These are phyloP conservation scores for Probosciger aterrimus DNA, from an alignment of 2,113 vertebrate species.

Conservation along the genomic window DNA sequence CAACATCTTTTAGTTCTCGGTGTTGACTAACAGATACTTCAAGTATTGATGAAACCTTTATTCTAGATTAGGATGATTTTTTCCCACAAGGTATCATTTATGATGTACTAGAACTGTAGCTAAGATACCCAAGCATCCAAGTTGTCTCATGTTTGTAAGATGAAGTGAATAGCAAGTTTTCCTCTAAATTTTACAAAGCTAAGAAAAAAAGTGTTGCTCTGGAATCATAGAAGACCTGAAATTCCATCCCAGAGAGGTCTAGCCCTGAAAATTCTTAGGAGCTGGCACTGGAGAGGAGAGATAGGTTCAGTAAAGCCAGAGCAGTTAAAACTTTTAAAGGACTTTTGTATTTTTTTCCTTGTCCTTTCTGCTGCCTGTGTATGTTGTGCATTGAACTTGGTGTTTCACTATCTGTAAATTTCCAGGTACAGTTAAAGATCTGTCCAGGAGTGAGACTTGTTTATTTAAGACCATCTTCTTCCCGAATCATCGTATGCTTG, in stretches of 20 bases:
- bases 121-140: background rate
- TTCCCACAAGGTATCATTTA: background rate
- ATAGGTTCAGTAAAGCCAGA: background rate
- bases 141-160: background rate
- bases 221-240: background rate
- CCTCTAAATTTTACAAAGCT: background rate
- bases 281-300: rapidly evolving
- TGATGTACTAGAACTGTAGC: background rate
- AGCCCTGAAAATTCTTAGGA: background rate
- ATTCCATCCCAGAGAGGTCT: background rate
- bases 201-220: background rate
- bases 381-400: background rate
- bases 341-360: background rate
- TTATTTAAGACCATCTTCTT: background rate
- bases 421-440: background rate
- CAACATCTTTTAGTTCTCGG: background rate
- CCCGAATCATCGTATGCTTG: rapidly evolving
- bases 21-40: background rate
- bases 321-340: background rate
- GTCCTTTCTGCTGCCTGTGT: background rate
- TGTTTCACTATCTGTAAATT: background rate
- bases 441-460: background rate
- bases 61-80: background rate
- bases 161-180: background rate
- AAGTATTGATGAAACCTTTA: background rate